Conservation (phyloP, 2,888 invertebrate species). For the Germaria angustata region DNA sequence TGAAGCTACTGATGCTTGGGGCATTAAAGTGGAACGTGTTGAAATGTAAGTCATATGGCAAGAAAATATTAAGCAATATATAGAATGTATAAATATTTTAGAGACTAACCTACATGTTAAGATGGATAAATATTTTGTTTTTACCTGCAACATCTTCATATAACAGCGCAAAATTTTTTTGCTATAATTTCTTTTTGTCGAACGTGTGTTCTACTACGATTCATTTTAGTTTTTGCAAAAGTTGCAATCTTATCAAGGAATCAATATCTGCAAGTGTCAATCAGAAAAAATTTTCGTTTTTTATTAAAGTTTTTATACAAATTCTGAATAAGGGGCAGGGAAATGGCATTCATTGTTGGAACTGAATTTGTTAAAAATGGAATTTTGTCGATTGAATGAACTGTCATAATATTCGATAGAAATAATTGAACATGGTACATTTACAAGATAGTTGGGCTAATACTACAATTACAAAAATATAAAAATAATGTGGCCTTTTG, state of each 20-base stretch:
- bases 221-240: not conserved
- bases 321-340: too few relatives aligned
- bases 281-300: too few relatives aligned
- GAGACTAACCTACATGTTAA: slow-evolving; percentile 35
- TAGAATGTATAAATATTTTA: slow-evolving; percentile 31
- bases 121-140: slow-evolving; percentile 27
- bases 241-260: not conserved
- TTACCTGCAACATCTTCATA: slow-evolving; percentile 27
- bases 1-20: slow-evolving; percentile 96
- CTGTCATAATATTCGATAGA: too few relatives aligned
- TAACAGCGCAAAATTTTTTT: not conserved
- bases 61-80: not conserved
- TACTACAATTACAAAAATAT: too few relatives aligned
- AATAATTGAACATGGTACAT: too few relatives aligned
- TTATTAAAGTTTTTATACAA: too few relatives aligned
- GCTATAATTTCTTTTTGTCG: not conserved
- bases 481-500: too few relatives aligned
- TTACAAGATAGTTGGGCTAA: too few relatives aligned
- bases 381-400: too few relatives aligned
- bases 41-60: slow-evolving; percentile 89
- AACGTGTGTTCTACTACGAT: not conserved
- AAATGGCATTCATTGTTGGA: too few relatives aligned
- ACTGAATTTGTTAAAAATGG: too few relatives aligned
- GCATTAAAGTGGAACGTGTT: slow-evolving; percentile 97
- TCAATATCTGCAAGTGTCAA: too few relatives aligned